phyloP scores from a whole-genome alignment of 2,797 vertebrate species.

The Centropyge bicolor region DNA sequence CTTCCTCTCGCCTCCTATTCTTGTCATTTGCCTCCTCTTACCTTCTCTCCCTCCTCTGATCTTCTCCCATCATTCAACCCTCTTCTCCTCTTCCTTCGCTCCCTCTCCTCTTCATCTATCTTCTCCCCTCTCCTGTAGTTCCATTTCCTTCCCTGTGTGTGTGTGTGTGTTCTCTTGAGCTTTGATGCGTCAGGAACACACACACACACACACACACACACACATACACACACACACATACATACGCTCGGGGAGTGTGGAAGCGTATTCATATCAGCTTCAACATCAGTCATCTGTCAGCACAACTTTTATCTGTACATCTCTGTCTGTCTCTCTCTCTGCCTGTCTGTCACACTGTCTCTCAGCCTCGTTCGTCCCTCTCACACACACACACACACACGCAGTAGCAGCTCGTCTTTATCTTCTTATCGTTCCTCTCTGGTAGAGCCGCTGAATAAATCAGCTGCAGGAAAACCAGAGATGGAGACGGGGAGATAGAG shows the following conservation, averaged over 20 bases:
- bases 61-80: background rate
- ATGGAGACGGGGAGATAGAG: slow-evolving; percentile 58
- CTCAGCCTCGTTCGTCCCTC: slow-evolving; percentile 31
- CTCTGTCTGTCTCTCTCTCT: slow-evolving; percentile 58
- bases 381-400: slow-evolving; percentile 33
- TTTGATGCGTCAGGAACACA: slow-evolving; percentile 45
- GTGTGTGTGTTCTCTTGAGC: slow-evolving; percentile 10
- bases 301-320: slow-evolving; percentile 75
- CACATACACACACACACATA: slow-evolving; percentile 28
- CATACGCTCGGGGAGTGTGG: slow-evolving; percentile 44
- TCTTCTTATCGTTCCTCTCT: slow-evolving; percentile 71
- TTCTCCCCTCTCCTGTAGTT: background rate
- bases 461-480: slow-evolving; percentile 67
- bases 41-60: background rate
- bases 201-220: slow-evolving; percentile 30
- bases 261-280: slow-evolving; percentile 75
- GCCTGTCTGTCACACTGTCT: slow-evolving; percentile 53
- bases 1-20: background rate
- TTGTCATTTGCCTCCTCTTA: background rate
- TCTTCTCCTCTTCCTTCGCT: background rate
- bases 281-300: slow-evolving; percentile 80
- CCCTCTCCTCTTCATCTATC: background rate
- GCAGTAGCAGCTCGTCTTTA: slow-evolving; percentile 56
- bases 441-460: slow-evolving; percentile 76
- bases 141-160: background rate